Evolutionary conservation across 2,113 vertebrate species (phyloP).

Genomic region (Turdus rufiventris): DNA sequence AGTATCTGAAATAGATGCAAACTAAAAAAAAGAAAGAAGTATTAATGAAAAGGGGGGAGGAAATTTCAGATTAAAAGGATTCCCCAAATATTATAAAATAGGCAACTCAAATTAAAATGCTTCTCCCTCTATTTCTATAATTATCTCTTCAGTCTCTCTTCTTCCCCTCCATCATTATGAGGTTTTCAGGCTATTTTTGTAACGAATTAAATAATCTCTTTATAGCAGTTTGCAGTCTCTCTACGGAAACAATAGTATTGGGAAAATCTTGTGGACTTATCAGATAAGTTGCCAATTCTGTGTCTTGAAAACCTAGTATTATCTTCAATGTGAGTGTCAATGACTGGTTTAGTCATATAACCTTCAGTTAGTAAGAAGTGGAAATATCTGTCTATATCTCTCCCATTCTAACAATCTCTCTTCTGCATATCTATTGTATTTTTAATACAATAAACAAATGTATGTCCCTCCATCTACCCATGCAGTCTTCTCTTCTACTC

Average conservation of each 20-base stretch:
- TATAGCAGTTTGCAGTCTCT: not conserved
- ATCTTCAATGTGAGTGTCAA: not conserved
- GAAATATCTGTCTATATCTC: not conserved
- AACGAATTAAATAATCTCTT: not conserved
- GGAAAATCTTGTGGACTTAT: not conserved
- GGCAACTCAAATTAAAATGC: not conserved
- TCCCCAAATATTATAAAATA: not conserved
- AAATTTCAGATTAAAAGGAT: not conserved
- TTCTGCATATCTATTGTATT: not conserved
- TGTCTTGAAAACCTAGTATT: not conserved
- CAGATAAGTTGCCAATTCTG: not conserved
- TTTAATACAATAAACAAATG: not conserved
- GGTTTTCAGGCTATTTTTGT: not conserved
- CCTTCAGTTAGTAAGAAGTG: not conserved
- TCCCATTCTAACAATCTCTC: not conserved
- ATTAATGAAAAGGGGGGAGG: not conserved
- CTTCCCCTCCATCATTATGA: not conserved
- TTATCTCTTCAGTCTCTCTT: not conserved
- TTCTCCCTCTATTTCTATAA: not conserved
- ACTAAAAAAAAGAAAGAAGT: not conserved
- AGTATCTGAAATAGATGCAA: not conserved
- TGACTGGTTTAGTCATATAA: fast-evolving
- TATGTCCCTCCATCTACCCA: not conserved
- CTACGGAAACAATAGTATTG: not conserved
- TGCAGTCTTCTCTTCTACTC: not conserved